Percentiles rank a stretch among this genome's conserved stretches.
Conservation (phyloP, 2,797 vertebrate genomes). For the Neomorphus geoffroyi region DNA sequence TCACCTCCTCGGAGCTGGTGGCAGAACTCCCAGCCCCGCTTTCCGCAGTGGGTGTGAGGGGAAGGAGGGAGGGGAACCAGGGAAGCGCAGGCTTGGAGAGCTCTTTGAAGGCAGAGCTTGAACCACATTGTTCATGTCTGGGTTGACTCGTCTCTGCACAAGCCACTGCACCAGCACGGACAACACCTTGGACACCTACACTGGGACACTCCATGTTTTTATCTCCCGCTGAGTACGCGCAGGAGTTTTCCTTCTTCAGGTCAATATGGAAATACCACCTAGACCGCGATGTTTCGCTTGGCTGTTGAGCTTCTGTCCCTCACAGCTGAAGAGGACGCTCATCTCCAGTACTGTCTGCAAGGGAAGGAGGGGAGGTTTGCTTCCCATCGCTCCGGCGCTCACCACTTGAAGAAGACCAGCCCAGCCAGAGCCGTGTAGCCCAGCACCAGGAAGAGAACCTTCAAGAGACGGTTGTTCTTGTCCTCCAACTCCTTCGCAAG, state of each 20-base stretch:
- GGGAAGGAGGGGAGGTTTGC: background rate
- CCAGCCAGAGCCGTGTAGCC: conserved; percentile 85
- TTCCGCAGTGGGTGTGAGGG: fast-evolving
- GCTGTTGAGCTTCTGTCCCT: background rate
- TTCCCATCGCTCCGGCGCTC: background rate
- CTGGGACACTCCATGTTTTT: background rate
- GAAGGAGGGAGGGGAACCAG: background rate
- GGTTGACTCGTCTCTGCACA: background rate
- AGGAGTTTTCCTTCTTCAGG: background rate
- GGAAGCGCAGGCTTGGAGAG: background rate
- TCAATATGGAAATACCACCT: fast-evolving
- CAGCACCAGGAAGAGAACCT: conserved; percentile 89
- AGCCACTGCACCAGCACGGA: background rate
- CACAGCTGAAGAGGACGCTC: background rate
- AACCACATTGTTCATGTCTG: background rate
- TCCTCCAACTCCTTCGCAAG: conserved; percentile 88
- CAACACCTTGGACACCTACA: background rate
- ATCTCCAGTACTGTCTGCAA: fast-evolving
- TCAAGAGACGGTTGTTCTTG: conserved; percentile 87
- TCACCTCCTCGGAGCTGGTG: background rate
- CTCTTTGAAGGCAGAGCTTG: background rate
- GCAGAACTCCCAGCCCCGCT: background rate
- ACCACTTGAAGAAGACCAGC: conserved; percentile 89
- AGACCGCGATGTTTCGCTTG: fast-evolving
- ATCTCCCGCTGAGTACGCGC: background rate